These are phyloP conservation scores for Procavia capensis DNA, from an alignment of 2,113 vertebrate genomes.

Conservation along the genomic window DNA sequence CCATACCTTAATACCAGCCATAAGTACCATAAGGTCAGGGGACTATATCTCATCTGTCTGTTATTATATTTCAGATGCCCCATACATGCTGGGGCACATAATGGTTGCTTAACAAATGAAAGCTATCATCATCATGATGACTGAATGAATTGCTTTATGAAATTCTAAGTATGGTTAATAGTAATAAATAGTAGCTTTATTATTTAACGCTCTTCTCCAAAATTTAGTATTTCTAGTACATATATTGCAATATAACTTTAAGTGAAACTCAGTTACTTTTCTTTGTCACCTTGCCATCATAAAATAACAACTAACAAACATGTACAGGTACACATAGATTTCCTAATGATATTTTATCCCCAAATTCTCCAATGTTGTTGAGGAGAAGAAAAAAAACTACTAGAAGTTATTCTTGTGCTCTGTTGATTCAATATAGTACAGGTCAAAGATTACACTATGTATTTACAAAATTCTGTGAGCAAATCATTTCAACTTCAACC, in stretches of 20 bases:
- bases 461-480: constrained; percentile 44
- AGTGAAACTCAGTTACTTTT: neutral
- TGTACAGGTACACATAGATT: neutral
- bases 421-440: constrained; percentile 54
- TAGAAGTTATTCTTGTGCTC: neutral
- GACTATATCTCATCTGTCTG: neutral
- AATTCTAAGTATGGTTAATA: neutral
- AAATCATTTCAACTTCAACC: constrained; percentile 66
- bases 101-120: neutral
- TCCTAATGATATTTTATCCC: neutral
- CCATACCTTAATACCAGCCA: neutral
- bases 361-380: neutral
- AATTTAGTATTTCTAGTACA: constrained; percentile 30
- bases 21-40: neutral
- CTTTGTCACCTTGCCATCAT: neutral
- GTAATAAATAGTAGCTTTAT: neutral
- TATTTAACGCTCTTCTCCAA: constrained; percentile 12
- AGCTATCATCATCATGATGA: neutral
- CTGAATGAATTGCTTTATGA: neutral
- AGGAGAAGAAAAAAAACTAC: neutral
- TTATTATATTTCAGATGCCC: neutral
- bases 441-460: constrained; percentile 60
- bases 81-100: neutral
- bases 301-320: neutral
- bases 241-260: neutral